These are phyloP conservation scores for Nomada hirtipes DNA, from an alignment of 2,888 invertebrate species.

Conservation along the genomic window DNA sequence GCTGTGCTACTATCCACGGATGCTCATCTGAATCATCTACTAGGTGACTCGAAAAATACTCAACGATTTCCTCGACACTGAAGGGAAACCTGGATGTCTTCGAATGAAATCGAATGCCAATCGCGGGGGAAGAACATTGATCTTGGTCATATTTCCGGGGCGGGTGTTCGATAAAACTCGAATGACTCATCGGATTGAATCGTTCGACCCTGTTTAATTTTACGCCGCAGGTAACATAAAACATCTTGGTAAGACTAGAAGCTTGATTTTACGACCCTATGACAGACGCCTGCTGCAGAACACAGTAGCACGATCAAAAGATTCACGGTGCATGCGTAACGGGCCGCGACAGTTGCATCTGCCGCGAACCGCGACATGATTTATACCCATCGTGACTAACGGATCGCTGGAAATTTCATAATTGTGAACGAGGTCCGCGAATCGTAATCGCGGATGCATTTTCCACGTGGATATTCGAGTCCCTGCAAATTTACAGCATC, in stretches of 20 bases:
- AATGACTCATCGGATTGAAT: too few species aligned
- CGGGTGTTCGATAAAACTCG: too few species aligned
- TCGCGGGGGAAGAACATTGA: too few species aligned
- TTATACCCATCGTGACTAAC: constrained; percentile 65
- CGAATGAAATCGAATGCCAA: too few species aligned
- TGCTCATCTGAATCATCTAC: constrained; percentile 63
- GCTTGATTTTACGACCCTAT: constrained; percentile 3
- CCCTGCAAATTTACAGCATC: not conserved
- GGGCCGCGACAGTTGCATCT: constrained; percentile 66
- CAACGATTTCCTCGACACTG: too few species aligned
- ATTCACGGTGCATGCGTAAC: constrained; percentile 55
- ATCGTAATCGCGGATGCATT: constrained; percentile 12
- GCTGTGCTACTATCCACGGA: constrained; percentile 57
- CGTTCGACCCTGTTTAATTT: not conserved
- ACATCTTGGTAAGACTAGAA: not conserved
- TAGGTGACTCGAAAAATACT: constrained; percentile 46
- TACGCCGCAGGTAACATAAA: not conserved
- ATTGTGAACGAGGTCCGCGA: constrained; percentile 55
- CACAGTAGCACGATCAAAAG: constrained; percentile 22
- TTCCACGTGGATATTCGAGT: not conserved
- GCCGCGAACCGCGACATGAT: constrained; percentile 55
- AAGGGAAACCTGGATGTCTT: too few species aligned
- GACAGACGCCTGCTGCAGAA: constrained; percentile 45
- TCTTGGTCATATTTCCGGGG: too few species aligned
- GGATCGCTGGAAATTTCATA: constrained; percentile 63